Conservation (phyloP, 1,140 invertebrate species). For the Drosophila fuyamai region DNA sequence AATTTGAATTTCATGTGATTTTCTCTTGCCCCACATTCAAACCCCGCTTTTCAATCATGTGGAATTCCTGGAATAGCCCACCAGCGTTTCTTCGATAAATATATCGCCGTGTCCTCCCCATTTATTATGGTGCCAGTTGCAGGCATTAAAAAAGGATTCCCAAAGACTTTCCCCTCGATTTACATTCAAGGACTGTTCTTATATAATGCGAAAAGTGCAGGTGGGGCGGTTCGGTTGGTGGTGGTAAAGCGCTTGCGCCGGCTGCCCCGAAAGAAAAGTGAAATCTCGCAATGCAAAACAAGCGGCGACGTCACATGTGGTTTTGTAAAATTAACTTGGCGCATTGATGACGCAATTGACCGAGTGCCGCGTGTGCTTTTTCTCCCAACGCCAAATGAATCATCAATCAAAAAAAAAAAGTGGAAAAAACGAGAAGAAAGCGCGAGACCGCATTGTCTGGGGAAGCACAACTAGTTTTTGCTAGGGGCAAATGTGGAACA, state of each 20-base stretch:
- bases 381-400: constrained; percentile 45
- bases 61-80: constrained; percentile 20
- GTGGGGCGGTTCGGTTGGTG: constrained; percentile 25
- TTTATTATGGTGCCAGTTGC: background rate
- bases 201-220: constrained; percentile 46
- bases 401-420: constrained; percentile 45
- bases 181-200: constrained; percentile 41
- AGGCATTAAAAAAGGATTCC: background rate
- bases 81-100: constrained; percentile 4
- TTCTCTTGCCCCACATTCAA: constrained; percentile 4
- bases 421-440: constrained; percentile 13
- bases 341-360: constrained; percentile 71
- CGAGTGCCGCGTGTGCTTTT: constrained; percentile 73
- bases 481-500: constrained; percentile 3
- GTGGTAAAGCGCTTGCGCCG: constrained; percentile 46
- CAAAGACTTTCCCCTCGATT: background rate
- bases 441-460: constrained; percentile 39
- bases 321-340: constrained; percentile 39
- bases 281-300: constrained; percentile 43
- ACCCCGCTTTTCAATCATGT: constrained; percentile 16
- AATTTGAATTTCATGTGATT: background rate
- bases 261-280: constrained; percentile 29
- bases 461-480: constrained; percentile 34
- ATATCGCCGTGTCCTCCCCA: constrained; percentile 14
- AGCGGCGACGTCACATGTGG: constrained; percentile 46